These are phyloP conservation scores for Germaria angustata DNA, from an alignment of 2,888 invertebrate species.

Conservation along the genomic window DNA sequence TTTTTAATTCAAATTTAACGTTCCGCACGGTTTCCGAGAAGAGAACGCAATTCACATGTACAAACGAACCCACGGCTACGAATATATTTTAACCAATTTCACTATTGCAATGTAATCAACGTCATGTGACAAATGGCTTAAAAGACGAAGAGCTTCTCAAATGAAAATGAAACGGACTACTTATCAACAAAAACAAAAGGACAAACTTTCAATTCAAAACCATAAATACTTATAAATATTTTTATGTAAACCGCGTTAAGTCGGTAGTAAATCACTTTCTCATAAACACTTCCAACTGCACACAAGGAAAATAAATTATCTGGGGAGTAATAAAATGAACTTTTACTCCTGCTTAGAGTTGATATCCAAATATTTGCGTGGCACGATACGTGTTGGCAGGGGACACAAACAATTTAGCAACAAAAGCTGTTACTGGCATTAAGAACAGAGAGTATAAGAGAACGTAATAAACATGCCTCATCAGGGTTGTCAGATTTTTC, in stretches of 20 bases:
- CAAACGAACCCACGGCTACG: too few species aligned
- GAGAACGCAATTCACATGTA: too few species aligned
- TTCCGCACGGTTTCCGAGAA: too few species aligned
- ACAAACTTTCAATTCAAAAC: background rate
- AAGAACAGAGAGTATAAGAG: too few species aligned
- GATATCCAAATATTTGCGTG: conserved; percentile 66
- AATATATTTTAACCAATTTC: too few species aligned
- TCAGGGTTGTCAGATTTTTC: too few species aligned
- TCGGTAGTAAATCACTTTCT: conserved; percentile 64
- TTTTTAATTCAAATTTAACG: too few species aligned
- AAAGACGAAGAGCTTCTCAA: background rate
- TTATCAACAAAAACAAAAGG: background rate
- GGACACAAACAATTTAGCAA: background rate
- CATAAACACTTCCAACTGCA: conserved; percentile 57
- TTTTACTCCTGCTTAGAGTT: conserved; percentile 69
- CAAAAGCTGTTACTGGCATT: too few species aligned
- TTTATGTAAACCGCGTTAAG: conserved; percentile 63
- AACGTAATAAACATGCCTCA: too few species aligned
- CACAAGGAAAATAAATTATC: conserved; percentile 71
- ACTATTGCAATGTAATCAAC: background rate
- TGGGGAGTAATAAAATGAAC: conserved; percentile 77
- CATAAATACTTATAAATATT: conserved; percentile 32
- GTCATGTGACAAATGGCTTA: too few species aligned
- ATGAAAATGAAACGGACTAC: background rate
- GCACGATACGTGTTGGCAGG: conserved; percentile 31